Conservation (phyloP, 2,113 vertebrate genomes). For the Zapus hudsonius region DNA sequence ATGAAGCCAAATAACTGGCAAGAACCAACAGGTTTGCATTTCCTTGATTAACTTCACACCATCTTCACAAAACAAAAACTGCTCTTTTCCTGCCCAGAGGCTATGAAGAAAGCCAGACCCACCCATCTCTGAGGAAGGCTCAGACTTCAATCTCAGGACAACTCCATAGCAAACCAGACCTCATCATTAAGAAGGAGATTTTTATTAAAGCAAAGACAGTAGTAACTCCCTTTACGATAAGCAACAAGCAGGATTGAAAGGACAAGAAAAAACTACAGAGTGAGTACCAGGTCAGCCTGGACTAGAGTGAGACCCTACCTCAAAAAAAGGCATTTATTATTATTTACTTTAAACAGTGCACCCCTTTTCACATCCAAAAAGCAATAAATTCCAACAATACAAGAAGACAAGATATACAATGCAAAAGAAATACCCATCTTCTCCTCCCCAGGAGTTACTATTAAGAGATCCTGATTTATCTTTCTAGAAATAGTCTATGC, state of each 20-base stretch:
- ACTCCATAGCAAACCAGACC: background rate
- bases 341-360: background rate
- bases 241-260: background rate
- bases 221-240: background rate
- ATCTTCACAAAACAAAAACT: conserved; percentile 49
- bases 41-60: conserved; percentile 39
- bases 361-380: background rate
- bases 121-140: conserved; percentile 22
- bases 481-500: background rate
- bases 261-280: background rate
- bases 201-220: conserved; percentile 4
- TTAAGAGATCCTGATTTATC: background rate
- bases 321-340: background rate
- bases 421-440: background rate
- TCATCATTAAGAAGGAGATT: background rate
- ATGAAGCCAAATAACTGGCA: conserved; percentile 30
- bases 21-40: conserved; percentile 59
- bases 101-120: conserved; percentile 47
- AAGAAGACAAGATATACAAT: background rate
- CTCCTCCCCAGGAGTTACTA: background rate
- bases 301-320: background rate
- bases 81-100: conserved; percentile 62
- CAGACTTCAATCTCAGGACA: background rate
- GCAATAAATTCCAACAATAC: background rate
- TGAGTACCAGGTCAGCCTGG: no score